phyloP scores from a whole-genome alignment of 2,113 vertebrate genomes.

The Symphodus melops region DNA sequence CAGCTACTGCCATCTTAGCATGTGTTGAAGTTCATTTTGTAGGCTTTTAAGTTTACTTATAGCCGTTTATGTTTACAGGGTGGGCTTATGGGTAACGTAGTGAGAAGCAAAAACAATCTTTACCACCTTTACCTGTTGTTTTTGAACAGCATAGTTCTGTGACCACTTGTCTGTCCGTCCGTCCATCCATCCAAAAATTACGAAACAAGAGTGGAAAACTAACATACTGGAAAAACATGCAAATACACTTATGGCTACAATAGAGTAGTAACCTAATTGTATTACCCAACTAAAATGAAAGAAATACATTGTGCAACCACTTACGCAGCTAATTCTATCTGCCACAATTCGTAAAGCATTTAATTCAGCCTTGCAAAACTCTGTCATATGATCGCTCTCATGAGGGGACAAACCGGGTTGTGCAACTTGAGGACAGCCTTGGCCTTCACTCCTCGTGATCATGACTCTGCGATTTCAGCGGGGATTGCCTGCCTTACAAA shows the following conservation, averaged over 20 bases:
- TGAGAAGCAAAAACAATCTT: too few species aligned
- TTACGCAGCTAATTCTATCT: not conserved
- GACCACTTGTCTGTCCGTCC: not conserved
- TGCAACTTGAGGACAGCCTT: slow-evolving; percentile 40
- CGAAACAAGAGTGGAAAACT: not conserved
- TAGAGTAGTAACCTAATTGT: not conserved
- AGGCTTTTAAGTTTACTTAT: not conserved
- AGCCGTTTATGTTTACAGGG: too few species aligned
- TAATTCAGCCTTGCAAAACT: not conserved
- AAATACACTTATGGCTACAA: not conserved
- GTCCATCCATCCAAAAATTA: not conserved
- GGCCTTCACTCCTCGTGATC: slow-evolving; percentile 40
- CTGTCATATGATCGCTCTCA: slow-evolving; percentile 26
- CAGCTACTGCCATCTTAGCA: not conserved
- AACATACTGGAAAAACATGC: not conserved
- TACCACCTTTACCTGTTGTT: too few species aligned
- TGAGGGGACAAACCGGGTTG: slow-evolving; percentile 15
- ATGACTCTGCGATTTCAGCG: slow-evolving; percentile 63
- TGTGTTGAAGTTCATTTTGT: not conserved
- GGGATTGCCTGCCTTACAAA: slow-evolving; percentile 68
- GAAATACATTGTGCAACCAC: not conserved
- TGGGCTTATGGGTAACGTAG: too few species aligned
- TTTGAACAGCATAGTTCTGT: too few species aligned
- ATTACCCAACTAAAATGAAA: not conserved
- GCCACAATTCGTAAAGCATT: not conserved